Percentiles rank a stretch among this genome's conserved stretches.
Evolutionary conservation across 30 jellyfish, hydroid and myxozoan species (phyloP).

Genomic region (Nemopilema nomurai): DNA sequence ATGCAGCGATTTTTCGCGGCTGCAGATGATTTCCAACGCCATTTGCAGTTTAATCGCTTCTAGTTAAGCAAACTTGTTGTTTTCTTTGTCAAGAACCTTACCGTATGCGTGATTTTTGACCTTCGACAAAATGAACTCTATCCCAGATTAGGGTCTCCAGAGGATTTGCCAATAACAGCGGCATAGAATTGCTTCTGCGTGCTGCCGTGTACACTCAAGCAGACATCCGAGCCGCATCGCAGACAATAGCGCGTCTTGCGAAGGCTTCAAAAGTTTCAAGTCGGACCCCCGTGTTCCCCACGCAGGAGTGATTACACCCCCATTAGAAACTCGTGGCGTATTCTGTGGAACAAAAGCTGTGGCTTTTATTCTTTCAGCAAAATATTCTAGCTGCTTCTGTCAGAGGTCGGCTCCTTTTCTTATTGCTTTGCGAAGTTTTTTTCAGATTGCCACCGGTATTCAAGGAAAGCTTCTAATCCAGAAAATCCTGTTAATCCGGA

Average conservation of each 20-base stretch:
- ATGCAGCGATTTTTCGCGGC: background rate
- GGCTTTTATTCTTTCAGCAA: too few relatives aligned
- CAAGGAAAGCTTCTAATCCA: too few relatives aligned
- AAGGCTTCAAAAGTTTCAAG: background rate
- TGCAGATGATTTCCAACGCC: background rate
- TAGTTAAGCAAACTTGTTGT: background rate
- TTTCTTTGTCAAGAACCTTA: background rate
- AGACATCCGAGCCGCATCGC: background rate
- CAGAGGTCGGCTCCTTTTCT: too few relatives aligned
- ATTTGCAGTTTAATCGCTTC: background rate
- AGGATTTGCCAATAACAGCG: background rate
- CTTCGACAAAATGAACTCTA: background rate
- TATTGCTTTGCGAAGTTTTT: too few relatives aligned
- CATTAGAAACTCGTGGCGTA: too few relatives aligned
- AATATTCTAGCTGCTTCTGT: too few relatives aligned
- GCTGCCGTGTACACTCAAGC: background rate
- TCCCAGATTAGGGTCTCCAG: background rate
- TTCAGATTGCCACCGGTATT: too few relatives aligned
- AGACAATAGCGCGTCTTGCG: background rate
- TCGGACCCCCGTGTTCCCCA: background rate
- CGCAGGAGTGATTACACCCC: background rate
- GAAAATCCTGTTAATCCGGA: too few relatives aligned
- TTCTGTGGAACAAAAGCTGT: too few relatives aligned
- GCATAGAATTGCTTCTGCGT: background rate
- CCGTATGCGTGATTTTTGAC: background rate